Evolutionary conservation across 2,888 invertebrate genomes (phyloP).

Genomic region (Dromius quadrimaculatus): DNA sequence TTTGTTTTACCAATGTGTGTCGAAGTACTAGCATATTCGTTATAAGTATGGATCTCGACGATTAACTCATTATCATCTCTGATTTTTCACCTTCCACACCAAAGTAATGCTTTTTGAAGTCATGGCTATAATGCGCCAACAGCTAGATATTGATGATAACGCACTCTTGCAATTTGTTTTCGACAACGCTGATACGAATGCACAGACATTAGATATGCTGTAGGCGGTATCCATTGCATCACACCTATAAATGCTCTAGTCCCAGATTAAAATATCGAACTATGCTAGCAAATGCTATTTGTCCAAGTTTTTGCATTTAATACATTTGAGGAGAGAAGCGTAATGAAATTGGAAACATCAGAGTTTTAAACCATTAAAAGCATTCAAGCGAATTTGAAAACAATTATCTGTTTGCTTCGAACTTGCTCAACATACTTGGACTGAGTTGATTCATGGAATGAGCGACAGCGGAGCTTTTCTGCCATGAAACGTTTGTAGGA

Average conservation of each 20-base stretch:
- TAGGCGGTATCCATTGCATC: slow-evolving; percentile 54
- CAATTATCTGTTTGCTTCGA: slow-evolving; percentile 6
- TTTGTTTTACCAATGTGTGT: no score
- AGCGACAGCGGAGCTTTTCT: slow-evolving; percentile 35
- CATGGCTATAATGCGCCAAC: no score
- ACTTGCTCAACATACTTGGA: slow-evolving; percentile 36
- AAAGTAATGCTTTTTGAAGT: no score
- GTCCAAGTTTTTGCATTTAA: slow-evolving; percentile 44
- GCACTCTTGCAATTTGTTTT: slow-evolving; percentile 52
- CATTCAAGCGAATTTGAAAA: slow-evolving; percentile 31
- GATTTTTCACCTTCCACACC: no score
- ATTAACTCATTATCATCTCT: no score
- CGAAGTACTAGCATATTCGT: no score
- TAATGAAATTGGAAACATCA: slow-evolving; percentile 46
- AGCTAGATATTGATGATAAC: slow-evolving; percentile 16
- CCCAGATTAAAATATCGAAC: slow-evolving; percentile 40
- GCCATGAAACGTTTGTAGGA: slow-evolving; percentile 3
- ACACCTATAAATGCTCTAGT: slow-evolving; percentile 49
- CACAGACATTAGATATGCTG: slow-evolving; percentile 55
- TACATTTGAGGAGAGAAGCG: slow-evolving; percentile 40
- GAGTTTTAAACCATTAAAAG: slow-evolving; percentile 31
- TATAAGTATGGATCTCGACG: no score
- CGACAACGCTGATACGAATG: slow-evolving; percentile 55
- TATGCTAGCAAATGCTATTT: slow-evolving; percentile 42
- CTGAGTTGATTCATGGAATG: slow-evolving; percentile 57